phyloP scores from a whole-genome alignment of 2,888 invertebrate species.

The Mesorhabditis sp. region DNA sequence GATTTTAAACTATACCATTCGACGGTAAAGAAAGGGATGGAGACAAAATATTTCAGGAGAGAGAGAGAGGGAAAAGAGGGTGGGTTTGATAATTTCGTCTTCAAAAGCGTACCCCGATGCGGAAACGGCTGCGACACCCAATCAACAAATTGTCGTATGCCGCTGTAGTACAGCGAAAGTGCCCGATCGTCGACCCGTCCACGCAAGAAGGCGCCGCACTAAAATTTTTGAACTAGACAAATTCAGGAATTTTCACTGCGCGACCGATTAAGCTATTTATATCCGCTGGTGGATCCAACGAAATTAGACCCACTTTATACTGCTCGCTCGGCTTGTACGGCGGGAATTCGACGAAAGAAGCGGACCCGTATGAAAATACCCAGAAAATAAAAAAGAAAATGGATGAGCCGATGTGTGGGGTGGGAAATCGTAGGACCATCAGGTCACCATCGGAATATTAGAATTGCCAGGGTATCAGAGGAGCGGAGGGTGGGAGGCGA shows the following conservation, averaged over 20 bases:
- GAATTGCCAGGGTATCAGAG: no score
- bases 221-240: no score
- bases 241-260: no score
- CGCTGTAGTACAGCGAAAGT: slow-evolving; percentile 45
- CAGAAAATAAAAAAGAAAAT: slow-evolving; percentile 8
- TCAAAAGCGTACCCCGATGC: slow-evolving; percentile 42
- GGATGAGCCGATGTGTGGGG: background rate
- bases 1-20: no score
- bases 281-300: no score
- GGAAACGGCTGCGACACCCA: slow-evolving; percentile 46
- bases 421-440: background rate
- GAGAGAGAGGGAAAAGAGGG: no score
- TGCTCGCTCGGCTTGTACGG: slow-evolving; percentile 41
- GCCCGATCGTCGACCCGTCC: slow-evolving; percentile 44
- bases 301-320: slow-evolving; percentile 25
- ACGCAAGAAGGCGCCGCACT: slow-evolving; percentile 42
- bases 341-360: slow-evolving; percentile 33
- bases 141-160: slow-evolving; percentile 45
- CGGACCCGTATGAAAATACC: background rate
- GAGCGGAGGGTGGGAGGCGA: no score
- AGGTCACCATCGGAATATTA: slow-evolving; percentile 3
- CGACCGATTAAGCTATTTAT: no score
- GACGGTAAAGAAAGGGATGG: no score
- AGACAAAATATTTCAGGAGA: no score
- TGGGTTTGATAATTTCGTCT: no score